These are phyloP conservation scores for Popillia japonica DNA, from an alignment of 1,140 invertebrate genomes.

Conservation along the genomic window DNA sequence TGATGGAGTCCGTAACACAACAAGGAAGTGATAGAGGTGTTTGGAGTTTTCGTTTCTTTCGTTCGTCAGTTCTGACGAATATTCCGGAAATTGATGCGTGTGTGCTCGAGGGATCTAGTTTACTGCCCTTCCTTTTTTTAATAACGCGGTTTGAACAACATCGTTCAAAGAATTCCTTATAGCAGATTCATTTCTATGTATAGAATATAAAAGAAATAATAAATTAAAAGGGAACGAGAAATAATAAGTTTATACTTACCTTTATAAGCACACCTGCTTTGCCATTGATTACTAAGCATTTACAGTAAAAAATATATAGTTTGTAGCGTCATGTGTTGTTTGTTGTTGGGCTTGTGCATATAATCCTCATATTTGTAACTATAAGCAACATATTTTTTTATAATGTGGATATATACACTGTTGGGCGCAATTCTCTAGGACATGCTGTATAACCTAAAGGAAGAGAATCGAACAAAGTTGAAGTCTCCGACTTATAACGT, in stretches of 20 bases:
- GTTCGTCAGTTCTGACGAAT: slow-evolving; percentile 26
- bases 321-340: too few species aligned
- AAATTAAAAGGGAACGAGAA: slow-evolving; percentile 2
- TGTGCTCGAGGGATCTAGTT: slow-evolving; percentile 10
- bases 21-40: slow-evolving; percentile 28
- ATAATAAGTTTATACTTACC: neutral
- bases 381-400: too few species aligned
- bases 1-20: slow-evolving; percentile 5
- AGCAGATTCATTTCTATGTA: slow-evolving; percentile 14
- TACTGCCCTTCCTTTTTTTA: neutral
- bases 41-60: neutral
- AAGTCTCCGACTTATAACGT: too few species aligned
- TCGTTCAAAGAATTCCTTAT: neutral
- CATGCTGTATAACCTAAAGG: too few species aligned
- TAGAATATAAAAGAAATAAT: neutral
- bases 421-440: too few species aligned
- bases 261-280: too few species aligned
- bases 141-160: slow-evolving; percentile 31
- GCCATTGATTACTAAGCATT: neutral
- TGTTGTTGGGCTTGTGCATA: too few species aligned
- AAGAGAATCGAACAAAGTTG: too few species aligned
- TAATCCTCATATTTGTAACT: too few species aligned
- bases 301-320: too few species aligned
- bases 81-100: slow-evolving; percentile 36
- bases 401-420: too few species aligned